Conservation (phyloP, 2,888 invertebrate species). For the Watsonalla binaria region DNA sequence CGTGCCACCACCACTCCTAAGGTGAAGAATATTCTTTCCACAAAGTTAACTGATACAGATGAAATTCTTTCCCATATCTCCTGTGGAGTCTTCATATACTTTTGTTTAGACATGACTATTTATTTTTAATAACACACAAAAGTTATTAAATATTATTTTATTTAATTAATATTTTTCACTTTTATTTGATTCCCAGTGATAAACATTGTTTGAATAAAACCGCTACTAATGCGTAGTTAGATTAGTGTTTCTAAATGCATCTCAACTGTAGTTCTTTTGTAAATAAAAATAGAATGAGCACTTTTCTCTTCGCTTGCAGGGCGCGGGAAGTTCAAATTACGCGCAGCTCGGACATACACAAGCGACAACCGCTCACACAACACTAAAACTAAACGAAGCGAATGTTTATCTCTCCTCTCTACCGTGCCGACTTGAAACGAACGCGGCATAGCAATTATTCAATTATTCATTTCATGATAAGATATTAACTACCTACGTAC, state of each 20-base stretch:
- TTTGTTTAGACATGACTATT: conserved; percentile 48
- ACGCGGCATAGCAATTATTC: conserved; percentile 13
- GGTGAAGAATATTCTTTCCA: conserved; percentile 70
- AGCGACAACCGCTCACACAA: conserved; percentile 12
- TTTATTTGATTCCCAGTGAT: too few relatives aligned
- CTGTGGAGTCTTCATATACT: conserved; percentile 52
- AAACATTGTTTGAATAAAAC: too few relatives aligned
- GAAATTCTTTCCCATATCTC: conserved; percentile 64
- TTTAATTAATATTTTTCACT: neutral
- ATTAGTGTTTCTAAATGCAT: neutral
- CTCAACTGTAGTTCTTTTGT: neutral
- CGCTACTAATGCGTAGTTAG: too few relatives aligned
- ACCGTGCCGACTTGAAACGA: conserved; percentile 7
- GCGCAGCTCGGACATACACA: neutral
- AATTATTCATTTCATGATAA: conserved; percentile 15
- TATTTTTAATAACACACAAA: neutral
- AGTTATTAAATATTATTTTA: neutral
- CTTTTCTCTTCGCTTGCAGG: neutral
- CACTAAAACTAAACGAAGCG: conserved; percentile 12
- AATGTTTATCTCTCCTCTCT: conserved; percentile 12
- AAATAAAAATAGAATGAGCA: conserved; percentile 3
- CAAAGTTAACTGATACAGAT: conserved; percentile 60
- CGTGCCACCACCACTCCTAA: conserved; percentile 81
- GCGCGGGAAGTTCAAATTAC: neutral
- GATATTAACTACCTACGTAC: too few relatives aligned